Conservation (phyloP, 1,140 invertebrate species). For the Lethrus apterus region DNA sequence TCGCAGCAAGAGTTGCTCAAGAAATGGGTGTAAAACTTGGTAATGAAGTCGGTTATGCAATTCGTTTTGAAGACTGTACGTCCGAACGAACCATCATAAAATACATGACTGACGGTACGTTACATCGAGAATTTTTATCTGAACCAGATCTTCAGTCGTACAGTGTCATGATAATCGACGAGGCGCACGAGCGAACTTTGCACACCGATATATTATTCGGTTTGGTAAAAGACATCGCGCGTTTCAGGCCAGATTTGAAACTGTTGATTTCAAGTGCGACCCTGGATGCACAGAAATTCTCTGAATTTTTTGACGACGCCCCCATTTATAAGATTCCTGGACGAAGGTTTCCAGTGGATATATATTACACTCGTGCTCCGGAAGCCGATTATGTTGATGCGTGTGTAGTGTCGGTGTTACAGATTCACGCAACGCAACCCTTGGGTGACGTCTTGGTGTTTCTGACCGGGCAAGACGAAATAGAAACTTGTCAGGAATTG, state of each 20-base stretch:
- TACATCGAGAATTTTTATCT: conserved; percentile 93
- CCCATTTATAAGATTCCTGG: conserved; percentile 97
- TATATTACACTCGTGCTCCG: conserved; percentile 98
- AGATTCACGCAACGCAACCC: conserved; percentile 96
- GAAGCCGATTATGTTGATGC: conserved; percentile 99
- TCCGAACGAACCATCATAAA: conserved; percentile 95
- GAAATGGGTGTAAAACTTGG: conserved; percentile 99
- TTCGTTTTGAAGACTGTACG: conserved; percentile 99
- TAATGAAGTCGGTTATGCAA: conserved; percentile 98
- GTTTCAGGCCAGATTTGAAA: conserved; percentile 92
- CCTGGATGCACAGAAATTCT: conserved; percentile 97
- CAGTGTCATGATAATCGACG: conserved; percentile 98
- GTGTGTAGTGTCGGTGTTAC: conserved; percentile 90
- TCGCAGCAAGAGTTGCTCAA: conserved; percentile 97
- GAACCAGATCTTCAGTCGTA: conserved; percentile 93
- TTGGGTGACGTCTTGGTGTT: conserved; percentile 95
- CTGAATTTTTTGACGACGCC: conserved; percentile 96
- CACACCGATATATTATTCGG: conserved; percentile 99
- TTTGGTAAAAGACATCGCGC: conserved; percentile 93
- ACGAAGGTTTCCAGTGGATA: conserved; percentile 80
- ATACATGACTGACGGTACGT: conserved; percentile 99
- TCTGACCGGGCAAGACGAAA: conserved; percentile 93
- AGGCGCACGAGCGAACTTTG: conserved; percentile 96
- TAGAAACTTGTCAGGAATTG: conserved; percentile 93
- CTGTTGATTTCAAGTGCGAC: conserved; percentile 96